phyloP scores from a whole-genome alignment of 1,140 invertebrate species.

The Rhopalosiphum maidis region DNA sequence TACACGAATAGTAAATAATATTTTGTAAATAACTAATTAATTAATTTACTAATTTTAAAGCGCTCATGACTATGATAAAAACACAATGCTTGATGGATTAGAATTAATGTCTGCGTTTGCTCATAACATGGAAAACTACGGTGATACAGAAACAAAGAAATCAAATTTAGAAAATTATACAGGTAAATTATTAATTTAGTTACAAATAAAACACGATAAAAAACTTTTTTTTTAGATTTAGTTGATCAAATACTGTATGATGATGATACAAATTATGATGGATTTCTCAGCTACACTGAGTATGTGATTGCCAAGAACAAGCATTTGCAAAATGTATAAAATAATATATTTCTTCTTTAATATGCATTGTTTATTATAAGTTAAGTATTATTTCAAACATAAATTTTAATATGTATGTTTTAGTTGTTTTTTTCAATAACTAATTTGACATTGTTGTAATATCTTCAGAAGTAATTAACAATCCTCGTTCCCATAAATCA shows the following conservation, averaged over 20 bases:
- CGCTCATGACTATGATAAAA: slow-evolving; percentile 81
- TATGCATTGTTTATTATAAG: background rate
- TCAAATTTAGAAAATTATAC: slow-evolving; percentile 34
- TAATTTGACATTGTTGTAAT: background rate
- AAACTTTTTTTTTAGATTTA: slow-evolving; percentile 41
- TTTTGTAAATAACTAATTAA: background rate
- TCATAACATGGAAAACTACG: slow-evolving; percentile 64
- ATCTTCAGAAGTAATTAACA: slow-evolving; percentile 50
- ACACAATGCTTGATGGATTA: slow-evolving; percentile 79
- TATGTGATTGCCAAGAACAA: slow-evolving; percentile 66
- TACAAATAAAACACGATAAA: background rate
- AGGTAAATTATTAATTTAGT: slow-evolving; percentile 12
- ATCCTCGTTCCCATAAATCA: slow-evolving; percentile 59
- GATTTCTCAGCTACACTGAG: slow-evolving; percentile 82
- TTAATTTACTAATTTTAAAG: slow-evolving; percentile 63
- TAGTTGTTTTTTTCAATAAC: background rate
- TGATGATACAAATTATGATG: slow-evolving; percentile 82
- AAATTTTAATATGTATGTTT: background rate
- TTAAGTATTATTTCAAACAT: background rate
- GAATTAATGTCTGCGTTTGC: slow-evolving; percentile 72
- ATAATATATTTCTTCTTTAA: background rate
- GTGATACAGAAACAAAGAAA: slow-evolving; percentile 53
- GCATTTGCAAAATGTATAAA: slow-evolving; percentile 57
- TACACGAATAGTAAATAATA: background rate
- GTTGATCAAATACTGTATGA: slow-evolving; percentile 79